These are phyloP conservation scores for Mimas tiliae DNA, from an alignment of 2,888 invertebrate genomes.

Conservation along the genomic window DNA sequence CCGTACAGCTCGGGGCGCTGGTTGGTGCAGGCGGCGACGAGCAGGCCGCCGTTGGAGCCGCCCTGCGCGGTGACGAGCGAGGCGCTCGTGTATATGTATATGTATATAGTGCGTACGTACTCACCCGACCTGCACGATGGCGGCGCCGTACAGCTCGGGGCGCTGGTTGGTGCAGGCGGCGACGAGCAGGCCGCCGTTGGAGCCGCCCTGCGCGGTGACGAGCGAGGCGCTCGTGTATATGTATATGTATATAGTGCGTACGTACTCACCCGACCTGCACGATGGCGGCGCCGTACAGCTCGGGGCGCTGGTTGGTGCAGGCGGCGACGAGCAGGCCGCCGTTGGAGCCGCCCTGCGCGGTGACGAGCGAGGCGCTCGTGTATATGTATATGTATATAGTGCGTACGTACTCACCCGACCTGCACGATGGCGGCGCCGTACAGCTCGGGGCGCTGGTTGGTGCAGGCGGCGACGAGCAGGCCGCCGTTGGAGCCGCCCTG, in stretches of 20 bases:
- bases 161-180: slow-evolving; percentile 97
- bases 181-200: slow-evolving; percentile 98
- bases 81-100: too few species aligned
- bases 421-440: slow-evolving; percentile 97
- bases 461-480: slow-evolving; percentile 96
- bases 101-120: slow-evolving; percentile 51
- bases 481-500: slow-evolving; percentile 99
- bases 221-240: slow-evolving; percentile 91
- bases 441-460: slow-evolving; percentile 97
- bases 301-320: slow-evolving; percentile 97
- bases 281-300: slow-evolving; percentile 96
- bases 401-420: slow-evolving; percentile 90
- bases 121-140: slow-evolving; percentile 97
- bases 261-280: slow-evolving; percentile 95
- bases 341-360: slow-evolving; percentile 98
- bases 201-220: slow-evolving; percentile 96
- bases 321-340: slow-evolving; percentile 98
- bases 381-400: slow-evolving; percentile 79
- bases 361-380: slow-evolving; percentile 89
- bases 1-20: slow-evolving; percentile 98
- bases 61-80: slow-evolving; percentile 94
- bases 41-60: slow-evolving; percentile 97
- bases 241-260: neutral
- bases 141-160: slow-evolving; percentile 97
- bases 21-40: slow-evolving; percentile 97